Evolutionary conservation across 1,140 invertebrate genomes (phyloP), one percentile per base, ranked within the genome.

Genomic region (Drosophila ambigua): DNA sequence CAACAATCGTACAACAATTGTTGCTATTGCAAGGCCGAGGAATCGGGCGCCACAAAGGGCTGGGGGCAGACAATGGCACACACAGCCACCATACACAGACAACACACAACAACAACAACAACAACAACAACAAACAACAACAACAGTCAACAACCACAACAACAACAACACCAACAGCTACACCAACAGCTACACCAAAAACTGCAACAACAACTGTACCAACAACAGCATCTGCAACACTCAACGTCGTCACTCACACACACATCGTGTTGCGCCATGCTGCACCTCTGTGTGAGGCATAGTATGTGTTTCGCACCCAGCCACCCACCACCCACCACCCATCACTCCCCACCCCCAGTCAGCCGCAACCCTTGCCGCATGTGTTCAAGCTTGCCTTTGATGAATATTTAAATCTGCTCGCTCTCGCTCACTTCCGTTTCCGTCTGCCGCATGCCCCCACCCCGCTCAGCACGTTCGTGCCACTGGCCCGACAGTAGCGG

Each of bases 281-380:
- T 91, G 89, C 90, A 90, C 71, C 88, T 91, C 64, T 90, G 83
- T 91, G 75, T 74, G 65, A 87, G 87, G 80, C 81, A 91, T 91
- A 91, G 90, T 91, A 91, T 90, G 90, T 91, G 72, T 65, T 61
- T 51, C 46, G 20, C 20, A 41, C 48, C 28, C 28, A 28, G 51
- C 58, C 53, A 13, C 58, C 48, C 39, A 50, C 11, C 55, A 24
- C 44, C 24, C 11, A 9, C 49, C n/a, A 9, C 49, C n/a, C 28
- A 13, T 8, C 11, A 4, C 16, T 4, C 6, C 5, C 52, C 8
- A 2, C 1, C 13, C 13, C 8, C n/a, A 8, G 8, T 16, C 63
- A 20, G 16, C 49, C 3, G 2, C 9, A 11, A 13, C 20, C 20
- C 20, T 20, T 20, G 1, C 20, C 1, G 35, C 11, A 39, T 39